Evolutionary conservation across 2,113 vertebrate genomes (phyloP).

Genomic region (Melanotaenia duboulayi): DNA sequence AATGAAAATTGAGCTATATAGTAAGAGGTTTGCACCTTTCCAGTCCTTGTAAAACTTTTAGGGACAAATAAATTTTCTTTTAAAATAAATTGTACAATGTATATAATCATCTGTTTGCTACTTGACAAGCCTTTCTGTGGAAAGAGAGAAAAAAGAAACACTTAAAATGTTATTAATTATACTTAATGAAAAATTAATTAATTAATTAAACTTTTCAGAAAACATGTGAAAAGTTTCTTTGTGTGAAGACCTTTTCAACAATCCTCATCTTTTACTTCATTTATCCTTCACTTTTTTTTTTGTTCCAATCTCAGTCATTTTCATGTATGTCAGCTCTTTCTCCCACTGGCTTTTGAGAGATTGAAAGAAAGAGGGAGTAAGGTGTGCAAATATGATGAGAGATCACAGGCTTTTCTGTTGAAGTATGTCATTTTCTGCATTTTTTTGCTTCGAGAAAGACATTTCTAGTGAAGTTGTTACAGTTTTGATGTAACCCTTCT

Average conservation of each 20-base stretch:
- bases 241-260: neutral
- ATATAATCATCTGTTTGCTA: neutral
- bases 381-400: conserved; percentile 15
- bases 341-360: conserved; percentile 33
- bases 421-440: neutral
- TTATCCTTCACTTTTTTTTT: neutral
- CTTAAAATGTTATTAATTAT: neutral
- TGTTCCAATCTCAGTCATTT: neutral
- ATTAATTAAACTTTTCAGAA: neutral
- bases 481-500: conserved; percentile 50
- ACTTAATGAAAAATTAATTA: neutral
- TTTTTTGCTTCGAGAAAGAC: conserved; percentile 31
- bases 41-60: conserved; percentile 26
- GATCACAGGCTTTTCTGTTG: conserved; percentile 31
- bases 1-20: conserved; percentile 5
- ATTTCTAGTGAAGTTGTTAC: conserved; percentile 34
- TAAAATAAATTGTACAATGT: too few relatives aligned
- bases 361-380: conserved; percentile 1
- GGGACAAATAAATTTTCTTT: neutral
- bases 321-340: neutral
- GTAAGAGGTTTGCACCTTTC: neutral
- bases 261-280: neutral
- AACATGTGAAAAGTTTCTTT: neutral
- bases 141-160: neutral
- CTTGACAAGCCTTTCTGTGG: neutral